Evolutionary conservation across 2,888 invertebrate genomes (phyloP), one percentile per base, ranked within the genome.

Genomic region (Adelphocoris suturalis): DNA sequence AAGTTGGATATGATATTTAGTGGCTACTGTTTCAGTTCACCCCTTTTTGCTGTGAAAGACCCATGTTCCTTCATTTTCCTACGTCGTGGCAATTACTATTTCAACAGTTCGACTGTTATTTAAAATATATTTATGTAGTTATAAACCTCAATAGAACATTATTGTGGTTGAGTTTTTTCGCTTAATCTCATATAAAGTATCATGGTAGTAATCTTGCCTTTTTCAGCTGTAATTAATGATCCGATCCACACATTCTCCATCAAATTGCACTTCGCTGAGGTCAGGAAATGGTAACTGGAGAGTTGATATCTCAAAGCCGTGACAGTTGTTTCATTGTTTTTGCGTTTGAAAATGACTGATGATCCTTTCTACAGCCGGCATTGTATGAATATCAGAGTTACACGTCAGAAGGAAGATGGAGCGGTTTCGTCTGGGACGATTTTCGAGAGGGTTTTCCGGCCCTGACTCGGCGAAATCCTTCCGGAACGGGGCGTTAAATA

Each of bases 261-360:
- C 68, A 23, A 9, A 68, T 23, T 23, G 19, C 68, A 23, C 23
- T 68, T 68, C 23, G 9, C 68, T 23, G 68, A 23, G 7, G 27
- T 23, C 68, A 68, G 68, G 23, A 68, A 68, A 23, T 68, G 27
- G 68, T 19, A 27, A 23, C 19, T 27, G 68, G 23, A 68, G 68
- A 68, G 68, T 7, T 23, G 19, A 68, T 68, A 68, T 68, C 27
- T 11, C 23, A 23, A 23, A 68, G 27, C 7, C 68, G 68, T 68
- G 68, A 68, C 68, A 68, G 68, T 68, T 68, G 68, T 23, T 68
- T 68, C 68, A 68, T 68, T 68, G 68, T 68, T 68, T 68, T 68
- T 23, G 68, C 68, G 4, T 68, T 23, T 23, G 68, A 68, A 4
- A 23, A 68, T 68, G 68, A 68, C 68, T 68, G 68, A 68, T 68